Conservation (phyloP, 2,888 invertebrate species). For the Pegoplata infirma region DNA sequence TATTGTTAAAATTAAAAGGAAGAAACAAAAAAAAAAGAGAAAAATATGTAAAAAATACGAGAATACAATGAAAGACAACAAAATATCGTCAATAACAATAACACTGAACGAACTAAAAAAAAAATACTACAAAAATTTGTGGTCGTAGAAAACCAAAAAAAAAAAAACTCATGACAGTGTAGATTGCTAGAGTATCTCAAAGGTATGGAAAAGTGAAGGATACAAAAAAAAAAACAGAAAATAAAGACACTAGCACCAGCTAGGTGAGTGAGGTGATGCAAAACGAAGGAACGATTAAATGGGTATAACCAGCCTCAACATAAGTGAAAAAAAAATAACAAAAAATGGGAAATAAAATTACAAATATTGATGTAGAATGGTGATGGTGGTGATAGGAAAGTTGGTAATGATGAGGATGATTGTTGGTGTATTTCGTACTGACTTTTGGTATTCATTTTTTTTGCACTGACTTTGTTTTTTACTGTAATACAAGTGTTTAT, state of each 20-base stretch:
- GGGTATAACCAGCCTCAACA: constrained; percentile 9
- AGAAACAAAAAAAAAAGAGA: background rate
- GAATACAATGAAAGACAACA: background rate
- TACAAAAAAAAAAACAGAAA: background rate
- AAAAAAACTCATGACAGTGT: background rate
- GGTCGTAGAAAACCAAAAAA: constrained; percentile 4
- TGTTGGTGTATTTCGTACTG: background rate
- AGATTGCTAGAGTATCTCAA: background rate
- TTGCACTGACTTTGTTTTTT: background rate
- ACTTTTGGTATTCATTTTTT: background rate
- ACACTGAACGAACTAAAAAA: background rate
- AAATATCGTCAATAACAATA: background rate
- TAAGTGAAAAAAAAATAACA: background rate
- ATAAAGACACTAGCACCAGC: background rate
- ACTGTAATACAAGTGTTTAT: background rate
- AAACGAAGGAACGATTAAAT: background rate
- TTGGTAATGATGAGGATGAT: background rate
- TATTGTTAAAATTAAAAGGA: background rate
- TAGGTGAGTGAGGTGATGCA: background rate
- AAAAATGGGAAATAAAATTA: background rate
- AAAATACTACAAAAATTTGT: constrained; percentile 2
- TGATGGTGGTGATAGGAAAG: constrained; percentile 5
- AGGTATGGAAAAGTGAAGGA: background rate
- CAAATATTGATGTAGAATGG: background rate
- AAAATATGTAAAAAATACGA: background rate